Base-by-base conservation (phyloP, 1,140 invertebrate species). In the Zaprionus lachaisei region DNA sequence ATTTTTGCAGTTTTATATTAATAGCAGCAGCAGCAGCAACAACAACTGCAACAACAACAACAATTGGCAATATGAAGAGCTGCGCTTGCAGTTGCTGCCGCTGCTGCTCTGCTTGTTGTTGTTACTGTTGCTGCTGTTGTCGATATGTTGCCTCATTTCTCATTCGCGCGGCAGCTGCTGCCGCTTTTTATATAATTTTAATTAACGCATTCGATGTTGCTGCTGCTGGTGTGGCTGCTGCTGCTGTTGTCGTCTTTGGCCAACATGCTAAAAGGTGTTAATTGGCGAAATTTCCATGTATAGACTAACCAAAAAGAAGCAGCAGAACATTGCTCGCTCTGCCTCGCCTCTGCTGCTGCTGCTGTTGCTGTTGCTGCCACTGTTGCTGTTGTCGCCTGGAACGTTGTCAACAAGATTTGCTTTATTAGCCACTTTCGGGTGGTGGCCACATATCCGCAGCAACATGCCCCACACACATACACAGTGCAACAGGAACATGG, bases 271-370 rank as follows among this genome's bases (percentile, higher is more conserved):
- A 85, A 91, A 92, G 91, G 91, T 92, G 91, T 92, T 92, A 92
- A 92, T 92, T 92, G 91, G 91, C 91, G 91, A 92, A 92, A 92
- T 92, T 92, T 92, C 83, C 91, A 91, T 92, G 91, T 92, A 80
- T 80, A 80, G 86, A 70, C 79, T 77, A 86, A 80, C 79, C 81
- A 79, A 92, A 90, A 86, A 62, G 20, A 63, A 67, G 69, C 28
- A 57, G 58, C 44, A 66, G 47, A 72, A 80, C 70, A 67, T 64
- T 65, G 61, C 28, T 62, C 34, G 66, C 60, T 44, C 62, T 60
- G 70, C 51, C 20, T 20, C 72, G 56, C 62, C 61, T 58, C 44
- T 58, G 51, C 6, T 24, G 26, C 58, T 65, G 60, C 17, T 20
- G 20, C 20, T 22, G 20, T 2, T 24, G 26, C 58, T 37, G 54